phyloP scores from a whole-genome alignment of 2,888 invertebrate species.

The Boloria euphrosyne region DNA sequence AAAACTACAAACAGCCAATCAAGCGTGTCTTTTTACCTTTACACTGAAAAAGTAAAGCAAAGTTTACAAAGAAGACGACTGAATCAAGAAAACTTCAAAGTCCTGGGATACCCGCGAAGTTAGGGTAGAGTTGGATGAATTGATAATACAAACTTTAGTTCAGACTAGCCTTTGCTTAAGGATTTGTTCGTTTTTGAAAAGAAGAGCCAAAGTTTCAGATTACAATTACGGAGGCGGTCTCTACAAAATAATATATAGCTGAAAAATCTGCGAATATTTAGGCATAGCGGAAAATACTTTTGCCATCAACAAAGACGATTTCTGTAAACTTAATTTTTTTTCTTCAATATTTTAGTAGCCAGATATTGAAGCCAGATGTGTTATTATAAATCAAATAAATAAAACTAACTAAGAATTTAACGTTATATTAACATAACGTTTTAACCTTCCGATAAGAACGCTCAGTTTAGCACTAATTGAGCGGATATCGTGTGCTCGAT shows the following conservation, averaged over 20 bases:
- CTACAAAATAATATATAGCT: background rate
- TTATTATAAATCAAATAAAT: no score
- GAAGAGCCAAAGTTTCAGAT: background rate
- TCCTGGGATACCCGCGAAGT: slow-evolving; percentile 24
- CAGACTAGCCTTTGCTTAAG: slow-evolving; percentile 1
- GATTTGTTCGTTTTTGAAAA: slow-evolving; percentile 10
- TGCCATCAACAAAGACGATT: no score
- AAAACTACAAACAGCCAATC: slow-evolving; percentile 16
- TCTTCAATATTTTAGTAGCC: no score
- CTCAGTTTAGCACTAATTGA: no score
- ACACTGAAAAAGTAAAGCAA: slow-evolving; percentile 9
- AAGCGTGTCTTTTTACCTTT: slow-evolving; percentile 15
- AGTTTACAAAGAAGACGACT: slow-evolving; percentile 24
- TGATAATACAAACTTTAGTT: slow-evolving; percentile 27
- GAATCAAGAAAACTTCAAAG: slow-evolving; percentile 28
- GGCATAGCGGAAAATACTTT: no score
- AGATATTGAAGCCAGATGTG: no score
- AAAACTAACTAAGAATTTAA: no score
- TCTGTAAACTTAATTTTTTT: no score
- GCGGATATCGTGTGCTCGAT: no score
- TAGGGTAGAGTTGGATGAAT: slow-evolving; percentile 25
- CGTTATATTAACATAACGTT: no score
- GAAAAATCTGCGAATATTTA: no score
- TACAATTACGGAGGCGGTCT: background rate
- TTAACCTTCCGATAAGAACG: no score